A percentile compares a stretch with the other conserved stretches of the same genome.
Conservation (phyloP, 2,888 invertebrate genomes). For the Sepiola atlantica region DNA sequence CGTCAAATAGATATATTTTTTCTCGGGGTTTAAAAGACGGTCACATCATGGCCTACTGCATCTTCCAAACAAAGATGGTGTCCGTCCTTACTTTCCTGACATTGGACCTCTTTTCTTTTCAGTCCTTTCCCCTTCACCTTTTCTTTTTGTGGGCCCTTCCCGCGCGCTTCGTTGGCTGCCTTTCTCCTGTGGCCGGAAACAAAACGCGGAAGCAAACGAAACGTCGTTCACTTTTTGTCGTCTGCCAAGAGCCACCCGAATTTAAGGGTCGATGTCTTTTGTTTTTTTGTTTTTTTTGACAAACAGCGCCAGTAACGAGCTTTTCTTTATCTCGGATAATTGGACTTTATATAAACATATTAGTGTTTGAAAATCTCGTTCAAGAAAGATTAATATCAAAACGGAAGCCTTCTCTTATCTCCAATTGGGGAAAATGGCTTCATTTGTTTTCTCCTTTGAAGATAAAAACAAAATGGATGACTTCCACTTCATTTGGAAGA, state of each 20-base stretch:
- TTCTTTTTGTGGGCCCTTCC: no score
- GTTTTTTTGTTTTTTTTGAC: no score
- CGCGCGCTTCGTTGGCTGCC: no score
- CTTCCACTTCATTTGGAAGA: not conserved
- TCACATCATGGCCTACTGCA: not conserved
- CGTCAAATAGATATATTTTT: not conserved
- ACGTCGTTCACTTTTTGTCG: not conserved
- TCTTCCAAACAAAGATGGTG: not conserved
- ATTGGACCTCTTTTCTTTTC: not conserved
- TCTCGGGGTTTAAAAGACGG: not conserved
- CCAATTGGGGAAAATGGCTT: not conserved
- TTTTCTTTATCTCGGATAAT: not conserved
- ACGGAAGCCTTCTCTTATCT: not conserved
- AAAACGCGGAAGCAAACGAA: not conserved
- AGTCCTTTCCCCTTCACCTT: no score
- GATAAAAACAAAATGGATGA: not conserved
- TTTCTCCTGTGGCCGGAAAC: no score
- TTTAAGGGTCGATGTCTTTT: not conserved
- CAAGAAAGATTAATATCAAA: not conserved
- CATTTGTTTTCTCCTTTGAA: not conserved
- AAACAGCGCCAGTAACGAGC: conserved; percentile 5
- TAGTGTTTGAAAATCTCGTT: not conserved
- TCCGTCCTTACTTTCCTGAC: not conserved
- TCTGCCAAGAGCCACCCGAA: not conserved
- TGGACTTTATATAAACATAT: not conserved